Evolutionary conservation across 1,140 invertebrate genomes (phyloP).

Genomic region (Trissolcus basalis): DNA sequence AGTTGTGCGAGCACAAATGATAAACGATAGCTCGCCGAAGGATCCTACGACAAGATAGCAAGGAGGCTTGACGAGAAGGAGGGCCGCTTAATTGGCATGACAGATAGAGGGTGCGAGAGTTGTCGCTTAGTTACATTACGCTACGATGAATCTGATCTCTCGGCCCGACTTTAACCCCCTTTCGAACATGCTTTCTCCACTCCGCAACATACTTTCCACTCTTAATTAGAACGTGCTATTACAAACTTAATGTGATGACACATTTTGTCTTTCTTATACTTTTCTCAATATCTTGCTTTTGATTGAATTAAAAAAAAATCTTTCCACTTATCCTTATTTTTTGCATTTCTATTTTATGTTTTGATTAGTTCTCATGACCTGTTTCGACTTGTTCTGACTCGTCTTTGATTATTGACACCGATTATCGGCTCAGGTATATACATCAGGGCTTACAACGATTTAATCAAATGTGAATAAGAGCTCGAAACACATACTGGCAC

Average conservation of each 20-base stretch:
- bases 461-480: constrained; percentile 34
- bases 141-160: constrained; percentile 70
- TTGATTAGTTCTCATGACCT: too few relatives aligned
- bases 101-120: constrained; percentile 73
- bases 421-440: background rate
- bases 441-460: constrained; percentile 14
- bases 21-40: constrained; percentile 20
- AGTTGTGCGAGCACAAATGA: constrained; percentile 40
- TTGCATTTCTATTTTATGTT: too few relatives aligned
- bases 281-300: too few relatives aligned
- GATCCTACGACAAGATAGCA: too few relatives aligned
- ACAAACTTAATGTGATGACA: constrained; percentile 26
- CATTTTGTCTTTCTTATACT: too few relatives aligned
- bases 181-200: constrained; percentile 50
- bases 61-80: constrained; percentile 54
- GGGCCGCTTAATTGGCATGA: constrained; percentile 71
- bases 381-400: background rate
- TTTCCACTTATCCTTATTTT: too few relatives aligned
- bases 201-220: constrained; percentile 32
- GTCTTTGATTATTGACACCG: background rate
- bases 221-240: constrained; percentile 29
- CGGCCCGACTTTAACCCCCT: constrained; percentile 48
- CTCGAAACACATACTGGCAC: constrained; percentile 24
- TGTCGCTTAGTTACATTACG: constrained; percentile 74
- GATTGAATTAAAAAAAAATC: too few relatives aligned